Conservation (phyloP, 1,140 invertebrate species). For the Pentalonia nigronervosa region DNA sequence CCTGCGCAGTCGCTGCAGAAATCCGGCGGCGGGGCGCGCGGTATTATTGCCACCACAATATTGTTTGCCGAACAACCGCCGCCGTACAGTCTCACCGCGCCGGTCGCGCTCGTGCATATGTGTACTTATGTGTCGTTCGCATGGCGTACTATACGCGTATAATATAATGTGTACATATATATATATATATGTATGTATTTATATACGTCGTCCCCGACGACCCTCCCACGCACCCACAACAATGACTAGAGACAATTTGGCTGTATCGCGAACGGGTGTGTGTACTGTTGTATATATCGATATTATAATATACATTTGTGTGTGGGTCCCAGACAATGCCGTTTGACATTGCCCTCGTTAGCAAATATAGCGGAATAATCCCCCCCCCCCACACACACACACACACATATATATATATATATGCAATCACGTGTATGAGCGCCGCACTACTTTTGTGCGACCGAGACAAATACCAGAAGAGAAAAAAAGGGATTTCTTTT, state of each 20-base stretch:
- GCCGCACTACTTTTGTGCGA: not conserved
- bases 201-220: not conserved
- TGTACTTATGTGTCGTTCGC: not conserved
- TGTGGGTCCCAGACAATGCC: conserved; percentile 40
- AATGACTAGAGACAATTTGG: conserved; percentile 56
- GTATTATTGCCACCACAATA: conserved; percentile 41
- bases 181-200: not conserved
- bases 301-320: conserved; percentile 11
- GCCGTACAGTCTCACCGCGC: not conserved
- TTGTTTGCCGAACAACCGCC: conserved; percentile 35
- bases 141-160: not conserved
- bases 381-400: too few species aligned
- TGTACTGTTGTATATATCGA: conserved; percentile 15
- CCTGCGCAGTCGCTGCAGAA: conserved; percentile 42
- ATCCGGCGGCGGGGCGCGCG: not conserved
- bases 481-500: conserved; percentile 24
- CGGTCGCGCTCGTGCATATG: not conserved
- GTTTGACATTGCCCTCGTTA: conserved; percentile 56
- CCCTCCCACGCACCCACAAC: conserved; percentile 44
- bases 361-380: conserved; percentile 57
- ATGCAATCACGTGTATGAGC: not conserved
- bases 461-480: not conserved
- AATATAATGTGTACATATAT: not conserved
- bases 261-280: conserved; percentile 1
- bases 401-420: too few species aligned